Base-by-base conservation (phyloP, 2,113 vertebrate species). In the Mesocricetus auratus region DNA sequence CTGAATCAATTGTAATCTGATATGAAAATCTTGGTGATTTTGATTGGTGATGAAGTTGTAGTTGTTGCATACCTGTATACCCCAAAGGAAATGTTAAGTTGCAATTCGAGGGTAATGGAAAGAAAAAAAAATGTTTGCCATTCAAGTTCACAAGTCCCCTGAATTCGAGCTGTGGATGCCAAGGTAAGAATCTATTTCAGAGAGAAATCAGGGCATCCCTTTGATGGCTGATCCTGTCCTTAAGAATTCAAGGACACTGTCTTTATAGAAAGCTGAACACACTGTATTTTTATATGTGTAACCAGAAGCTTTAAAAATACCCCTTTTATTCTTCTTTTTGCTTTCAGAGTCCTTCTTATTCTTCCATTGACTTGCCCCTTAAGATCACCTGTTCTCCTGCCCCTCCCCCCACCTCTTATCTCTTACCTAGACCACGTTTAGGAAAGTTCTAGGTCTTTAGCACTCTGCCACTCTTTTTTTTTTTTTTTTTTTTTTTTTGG, bases 211-310 rank as follows among this genome's bases (percentile, higher is more conserved):
- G 97, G 96, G 85, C 97, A 96, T 93, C 64, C 85, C 74, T 97
- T 96, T 95, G 94, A 96, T 97, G 90, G 96, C 90, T 87, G 92
- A 90, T 96, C 95, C 74, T 94, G 90, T 96, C 89, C 96, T 90
- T 33, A 97, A 97, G 91, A 97, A 95, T 97, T 94, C 93, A 94
- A 79, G 5, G 21, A 62, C 91, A 24, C 86, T 88, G 71, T 95
- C 97, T 96, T 94, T 97, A 96, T 92, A 95, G 58, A 64, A 75
- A 96, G 97, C 92, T 86, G 93, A 95, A 92, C 92, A 91, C 92
- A 83, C 96, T 96, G 64, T 93, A 96, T 98, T 98, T 96, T 94
- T 97, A 97, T 92, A 94, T 93, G 82, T 60, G 89, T 94, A 77
- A 50, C 96, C 31, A 33, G 94, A 97, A 95, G 94, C 94, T 96